Evolutionary conservation across 2,113 vertebrate genomes (phyloP).

Genomic region (Crotalus helleri): DNA sequence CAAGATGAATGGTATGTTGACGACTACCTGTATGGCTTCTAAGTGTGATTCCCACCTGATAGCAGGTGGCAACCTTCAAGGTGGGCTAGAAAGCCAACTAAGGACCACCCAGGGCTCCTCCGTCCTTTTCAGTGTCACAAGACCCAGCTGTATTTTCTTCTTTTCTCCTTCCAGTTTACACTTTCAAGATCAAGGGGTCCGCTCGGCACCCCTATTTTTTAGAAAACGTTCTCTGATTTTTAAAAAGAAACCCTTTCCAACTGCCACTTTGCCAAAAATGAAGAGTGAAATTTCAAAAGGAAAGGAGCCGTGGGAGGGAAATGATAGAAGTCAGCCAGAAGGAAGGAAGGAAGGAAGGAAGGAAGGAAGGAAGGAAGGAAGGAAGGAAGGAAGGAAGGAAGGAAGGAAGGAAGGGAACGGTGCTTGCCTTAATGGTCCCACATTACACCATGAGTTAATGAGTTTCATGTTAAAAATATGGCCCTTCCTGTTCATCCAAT

Average conservation of each 20-base stretch:
- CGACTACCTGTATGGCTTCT: no score
- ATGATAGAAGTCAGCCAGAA: constrained; percentile 12
- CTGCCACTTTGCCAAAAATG: background rate
- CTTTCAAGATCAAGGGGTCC: constrained; percentile 48
- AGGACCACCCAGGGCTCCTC: no score
- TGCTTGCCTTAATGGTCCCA: constrained; percentile 55
- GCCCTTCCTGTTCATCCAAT: constrained; percentile 45
- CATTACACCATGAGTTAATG: constrained; percentile 29
- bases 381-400: no score
- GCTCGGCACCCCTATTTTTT: constrained; percentile 22
- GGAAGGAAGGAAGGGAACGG: constrained; percentile 33
- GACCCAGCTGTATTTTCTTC: background rate
- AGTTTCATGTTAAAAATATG: constrained; percentile 40
- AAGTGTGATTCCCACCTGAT: no score
- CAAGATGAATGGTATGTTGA: no score
- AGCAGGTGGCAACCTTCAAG: no score
- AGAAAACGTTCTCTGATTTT: constrained; percentile 33
- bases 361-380: constrained; percentile 30
- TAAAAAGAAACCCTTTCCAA: constrained; percentile 7
- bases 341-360: background rate
- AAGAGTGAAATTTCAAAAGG: background rate
- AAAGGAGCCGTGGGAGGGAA: background rate
- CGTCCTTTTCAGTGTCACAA: background rate
- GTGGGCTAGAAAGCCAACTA: no score
- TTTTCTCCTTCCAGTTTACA: background rate